phyloP scores from a whole-genome alignment of 2,797 vertebrate species.

The Sphenopsis melanotis region DNA sequence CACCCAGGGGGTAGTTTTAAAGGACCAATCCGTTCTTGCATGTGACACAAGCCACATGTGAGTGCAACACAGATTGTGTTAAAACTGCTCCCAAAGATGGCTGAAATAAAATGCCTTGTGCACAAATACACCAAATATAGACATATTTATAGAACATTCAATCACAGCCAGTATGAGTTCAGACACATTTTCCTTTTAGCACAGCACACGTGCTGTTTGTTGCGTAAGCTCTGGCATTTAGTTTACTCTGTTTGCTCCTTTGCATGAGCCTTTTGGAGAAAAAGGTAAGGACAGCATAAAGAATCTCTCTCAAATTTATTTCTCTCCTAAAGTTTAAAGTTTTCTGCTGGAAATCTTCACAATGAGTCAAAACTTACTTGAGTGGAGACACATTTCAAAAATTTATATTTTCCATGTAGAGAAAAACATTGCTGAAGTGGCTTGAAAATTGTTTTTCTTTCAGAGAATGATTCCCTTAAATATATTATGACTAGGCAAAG shows the following conservation, averaged over 20 bases:
- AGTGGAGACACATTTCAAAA: neutral
- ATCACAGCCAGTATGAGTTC: neutral
- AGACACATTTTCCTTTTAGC: neutral
- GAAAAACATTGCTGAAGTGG: neutral
- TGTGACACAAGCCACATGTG: neutral
- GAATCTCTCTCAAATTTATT: neutral
- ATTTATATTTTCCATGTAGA: neutral
- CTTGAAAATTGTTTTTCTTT: neutral
- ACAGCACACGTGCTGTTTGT: neutral
- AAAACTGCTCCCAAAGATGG: neutral
- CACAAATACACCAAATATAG: neutral
- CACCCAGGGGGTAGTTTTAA: neutral
- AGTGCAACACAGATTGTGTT: accelerated
- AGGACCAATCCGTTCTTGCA: neutral
- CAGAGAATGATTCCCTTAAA: neutral
- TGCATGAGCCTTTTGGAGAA: neutral
- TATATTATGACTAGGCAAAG: neutral
- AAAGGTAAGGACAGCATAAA: neutral
- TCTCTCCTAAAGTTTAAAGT: neutral
- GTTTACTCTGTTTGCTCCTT: neutral
- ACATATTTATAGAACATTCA: neutral
- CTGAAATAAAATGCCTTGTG: neutral
- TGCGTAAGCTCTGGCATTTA: neutral
- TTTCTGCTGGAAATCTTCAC: neutral
- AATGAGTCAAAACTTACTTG: neutral